A percentile compares a stretch with the other conserved stretches of the same genome.
phyloP scores from a whole-genome alignment of 2,888 invertebrate species.

The Conus canariensis region DNA sequence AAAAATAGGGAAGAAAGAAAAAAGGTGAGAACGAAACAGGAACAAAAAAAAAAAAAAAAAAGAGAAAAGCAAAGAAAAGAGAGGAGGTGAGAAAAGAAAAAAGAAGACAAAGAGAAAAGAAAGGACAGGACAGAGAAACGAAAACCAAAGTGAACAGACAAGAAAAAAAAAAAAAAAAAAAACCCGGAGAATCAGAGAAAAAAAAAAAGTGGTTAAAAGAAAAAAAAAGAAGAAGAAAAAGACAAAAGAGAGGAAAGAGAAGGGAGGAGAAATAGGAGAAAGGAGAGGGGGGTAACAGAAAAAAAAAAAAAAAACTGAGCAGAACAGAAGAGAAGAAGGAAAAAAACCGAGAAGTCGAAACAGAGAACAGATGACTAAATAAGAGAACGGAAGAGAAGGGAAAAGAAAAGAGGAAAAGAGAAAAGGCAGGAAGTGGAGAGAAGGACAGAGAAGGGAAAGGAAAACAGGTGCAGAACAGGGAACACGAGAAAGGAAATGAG shows the following conservation, averaged over 20 bases:
- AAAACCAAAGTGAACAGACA: neutral
- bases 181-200: too few species aligned
- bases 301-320: neutral
- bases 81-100: neutral
- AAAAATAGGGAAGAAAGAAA: neutral
- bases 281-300: neutral
- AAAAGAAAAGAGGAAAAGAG: too few species aligned
- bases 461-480: too few species aligned
- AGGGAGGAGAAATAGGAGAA: neutral
- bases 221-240: neutral
- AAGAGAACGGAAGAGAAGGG: neutral
- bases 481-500: too few species aligned
- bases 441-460: neutral
- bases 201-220: too few species aligned
- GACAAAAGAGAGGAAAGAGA: neutral
- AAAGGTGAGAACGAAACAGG: neutral
- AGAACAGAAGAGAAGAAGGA: neutral
- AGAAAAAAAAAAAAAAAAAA: too few species aligned
- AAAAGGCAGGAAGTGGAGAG: neutral
- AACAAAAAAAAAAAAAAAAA: too few species aligned
- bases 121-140: neutral
- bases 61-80: neutral
- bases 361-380: neutral
- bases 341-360: neutral
- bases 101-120: neutral